Evolutionary conservation across 1,140 invertebrate species (phyloP).

Genomic region (Drepana arcuata): DNA sequence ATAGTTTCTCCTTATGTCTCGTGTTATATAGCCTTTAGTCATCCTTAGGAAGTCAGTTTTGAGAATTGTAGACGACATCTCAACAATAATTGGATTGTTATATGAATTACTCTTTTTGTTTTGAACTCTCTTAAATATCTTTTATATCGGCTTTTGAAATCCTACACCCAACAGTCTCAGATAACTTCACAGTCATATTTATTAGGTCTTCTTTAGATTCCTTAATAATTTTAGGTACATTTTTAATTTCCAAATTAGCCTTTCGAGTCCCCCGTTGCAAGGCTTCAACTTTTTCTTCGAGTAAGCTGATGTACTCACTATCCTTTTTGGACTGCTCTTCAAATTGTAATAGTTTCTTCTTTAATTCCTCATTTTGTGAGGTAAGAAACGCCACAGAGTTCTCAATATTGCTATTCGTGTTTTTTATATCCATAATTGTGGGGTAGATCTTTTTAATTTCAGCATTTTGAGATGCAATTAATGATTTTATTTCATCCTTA

Average conservation of each 20-base stretch:
- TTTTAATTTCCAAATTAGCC: conserved; percentile 9
- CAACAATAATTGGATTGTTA: not conserved
- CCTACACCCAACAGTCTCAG: conserved; percentile 2
- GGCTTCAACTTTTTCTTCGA: conserved; percentile 10
- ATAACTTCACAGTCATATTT: too few species aligned
- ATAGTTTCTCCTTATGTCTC: not conserved
- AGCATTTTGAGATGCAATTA: too few species aligned
- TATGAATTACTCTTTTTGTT: too few species aligned
- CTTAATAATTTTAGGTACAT: conserved; percentile 6
- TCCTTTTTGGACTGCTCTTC: conserved; percentile 2
- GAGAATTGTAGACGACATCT: not conserved
- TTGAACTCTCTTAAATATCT: too few species aligned
- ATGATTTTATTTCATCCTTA: too few species aligned
- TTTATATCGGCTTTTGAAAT: conserved; percentile 5
- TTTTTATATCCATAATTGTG: too few species aligned
- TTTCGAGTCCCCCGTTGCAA: conserved; percentile 1
- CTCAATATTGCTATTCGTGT: too few species aligned
- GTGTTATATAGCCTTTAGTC: not conserved
- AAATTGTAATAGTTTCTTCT: conserved; percentile 7
- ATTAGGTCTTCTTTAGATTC: conserved; percentile 12
- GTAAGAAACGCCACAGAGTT: conserved; percentile 5
- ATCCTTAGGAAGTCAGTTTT: not conserved
- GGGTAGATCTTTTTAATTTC: too few species aligned
- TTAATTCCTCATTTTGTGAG: conserved; percentile 7
- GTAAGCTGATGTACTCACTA: conserved; percentile 2